Conservation (phyloP, 2,888 invertebrate species). For the Anarsia innoxiella region DNA sequence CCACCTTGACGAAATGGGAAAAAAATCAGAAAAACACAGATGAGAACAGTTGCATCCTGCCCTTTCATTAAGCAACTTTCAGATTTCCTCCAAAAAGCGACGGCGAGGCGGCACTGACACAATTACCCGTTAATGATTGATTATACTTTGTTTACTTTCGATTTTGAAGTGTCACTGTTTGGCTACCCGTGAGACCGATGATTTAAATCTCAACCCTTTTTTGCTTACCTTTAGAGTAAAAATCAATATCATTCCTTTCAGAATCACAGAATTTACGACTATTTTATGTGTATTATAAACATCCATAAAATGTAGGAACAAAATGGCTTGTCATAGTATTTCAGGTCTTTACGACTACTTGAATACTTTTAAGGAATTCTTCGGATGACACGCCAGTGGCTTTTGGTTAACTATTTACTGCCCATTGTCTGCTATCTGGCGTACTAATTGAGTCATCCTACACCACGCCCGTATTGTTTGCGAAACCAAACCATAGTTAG, state of each 20-base stretch:
- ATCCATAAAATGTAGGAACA: slow-evolving; percentile 5
- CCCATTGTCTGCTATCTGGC: slow-evolving; percentile 59
- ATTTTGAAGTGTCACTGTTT: slow-evolving; percentile 55
- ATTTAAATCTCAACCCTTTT: slow-evolving; percentile 9
- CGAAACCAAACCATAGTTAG: slow-evolving; percentile 58
- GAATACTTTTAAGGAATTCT: slow-evolving; percentile 8
- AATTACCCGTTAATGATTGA: slow-evolving; percentile 66
- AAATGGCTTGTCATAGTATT: slow-evolving; percentile 9
- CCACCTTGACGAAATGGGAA: slow-evolving; percentile 45
- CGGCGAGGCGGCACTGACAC: slow-evolving; percentile 29
- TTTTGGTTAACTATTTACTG: slow-evolving; percentile 44
- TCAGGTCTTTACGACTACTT: slow-evolving; percentile 7
- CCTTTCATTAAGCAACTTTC: slow-evolving; percentile 48
- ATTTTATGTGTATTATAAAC: slow-evolving; percentile 7
- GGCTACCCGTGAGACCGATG: slow-evolving; percentile 30
- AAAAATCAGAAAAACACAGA: slow-evolving; percentile 37
- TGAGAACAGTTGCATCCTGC: slow-evolving; percentile 57
- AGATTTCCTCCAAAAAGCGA: slow-evolving; percentile 43
- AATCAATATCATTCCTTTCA: slow-evolving; percentile 2
- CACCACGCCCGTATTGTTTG: slow-evolving; percentile 63
- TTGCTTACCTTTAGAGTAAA: slow-evolving; percentile 6
- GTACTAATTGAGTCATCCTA: slow-evolving; percentile 70
- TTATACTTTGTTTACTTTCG: slow-evolving; percentile 56
- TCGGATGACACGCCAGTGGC: slow-evolving; percentile 2
- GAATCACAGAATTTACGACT: slow-evolving; percentile 7